Evolutionary conservation across 64 coral and sea anemone species (phyloP), one percentile per base, ranked within the genome.

Genomic region (Acropora tenuis): DNA sequence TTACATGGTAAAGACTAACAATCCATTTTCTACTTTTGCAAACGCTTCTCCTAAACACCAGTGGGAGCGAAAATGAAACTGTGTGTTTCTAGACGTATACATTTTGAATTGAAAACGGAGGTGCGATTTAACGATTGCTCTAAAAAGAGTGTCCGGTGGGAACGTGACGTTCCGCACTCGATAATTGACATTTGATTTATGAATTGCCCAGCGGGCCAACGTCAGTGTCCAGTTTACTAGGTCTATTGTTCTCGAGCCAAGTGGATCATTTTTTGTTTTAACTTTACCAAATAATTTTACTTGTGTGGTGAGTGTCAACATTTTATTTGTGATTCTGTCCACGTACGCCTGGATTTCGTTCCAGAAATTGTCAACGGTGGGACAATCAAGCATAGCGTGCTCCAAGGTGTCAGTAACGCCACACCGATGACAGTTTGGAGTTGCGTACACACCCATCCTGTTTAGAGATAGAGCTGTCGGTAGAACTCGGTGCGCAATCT

Each of bases 31-130:
- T 30, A 79, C 77, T 48, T 15, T 2, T 18, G 77, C 77, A 5
- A 79, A 12, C 16, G 48, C 77, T 47, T 79, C 48, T n/a, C 48
- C 48, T 79, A 79, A 17, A 12, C 77, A 79, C 77, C 77, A 79
- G 48, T 13, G 16, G 12, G 17, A 79, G 10, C 15, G 42, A 49
- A 79, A 79, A 7, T 79, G 10, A 49, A 79, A 79, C 46, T 15
- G 30, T 30, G 43, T 79, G 6, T 44, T 16, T 3, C 42, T 18
- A 1, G 16, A 44, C 1, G 6, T 0, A 40, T 3, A 79, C 13
- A 79, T n/a, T 43, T 79, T 79, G 77, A 79, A 79, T 43, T 79
- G 77, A 47, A 42, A 43, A 2, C 10, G 4, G 1, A 79, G 43
- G 42, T 79, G 20, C 3, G 42, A 47, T 11, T 79, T 79, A 5